Evolutionary conservation across 2,113 vertebrate species (phyloP).

Genomic region (Halcyon malimbica): DNA sequence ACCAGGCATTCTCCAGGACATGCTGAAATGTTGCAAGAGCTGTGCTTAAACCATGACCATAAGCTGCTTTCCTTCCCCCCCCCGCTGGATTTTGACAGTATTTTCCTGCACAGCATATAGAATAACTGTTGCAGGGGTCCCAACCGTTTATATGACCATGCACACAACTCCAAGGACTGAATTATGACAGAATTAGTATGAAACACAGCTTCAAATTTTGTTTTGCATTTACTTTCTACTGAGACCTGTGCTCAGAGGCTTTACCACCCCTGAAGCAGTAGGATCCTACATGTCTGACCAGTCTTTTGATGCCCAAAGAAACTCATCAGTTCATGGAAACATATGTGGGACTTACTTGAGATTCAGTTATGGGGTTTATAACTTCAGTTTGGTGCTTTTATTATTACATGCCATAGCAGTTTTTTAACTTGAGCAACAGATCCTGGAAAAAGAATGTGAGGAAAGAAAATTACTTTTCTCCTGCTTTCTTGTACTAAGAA

Average conservation of each 20-base stretch:
- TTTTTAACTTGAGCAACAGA: neutral
- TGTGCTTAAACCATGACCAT: neutral
- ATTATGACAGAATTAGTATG: neutral
- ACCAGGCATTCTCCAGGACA: neutral
- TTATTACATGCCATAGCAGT: neutral
- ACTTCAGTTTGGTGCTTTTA: neutral
- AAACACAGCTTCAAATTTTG: neutral
- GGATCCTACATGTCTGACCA: neutral
- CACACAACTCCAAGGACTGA: neutral
- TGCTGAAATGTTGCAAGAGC: neutral
- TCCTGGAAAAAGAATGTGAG: neutral
- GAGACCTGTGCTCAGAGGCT: neutral
- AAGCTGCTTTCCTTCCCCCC: neutral
- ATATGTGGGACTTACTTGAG: neutral
- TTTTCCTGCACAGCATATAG: neutral
- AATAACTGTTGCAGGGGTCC: neutral
- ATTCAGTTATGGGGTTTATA: neutral
- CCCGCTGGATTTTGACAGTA: neutral
- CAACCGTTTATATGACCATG: neutral
- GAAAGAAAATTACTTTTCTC: constrained; percentile 3
- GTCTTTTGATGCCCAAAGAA: neutral
- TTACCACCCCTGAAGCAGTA: neutral
- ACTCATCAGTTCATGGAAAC: neutral
- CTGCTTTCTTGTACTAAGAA: neutral
- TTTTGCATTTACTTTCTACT: neutral